Evolutionary conservation across 2,888 invertebrate species (phyloP).

Genomic region (Conistra vaccinii): DNA sequence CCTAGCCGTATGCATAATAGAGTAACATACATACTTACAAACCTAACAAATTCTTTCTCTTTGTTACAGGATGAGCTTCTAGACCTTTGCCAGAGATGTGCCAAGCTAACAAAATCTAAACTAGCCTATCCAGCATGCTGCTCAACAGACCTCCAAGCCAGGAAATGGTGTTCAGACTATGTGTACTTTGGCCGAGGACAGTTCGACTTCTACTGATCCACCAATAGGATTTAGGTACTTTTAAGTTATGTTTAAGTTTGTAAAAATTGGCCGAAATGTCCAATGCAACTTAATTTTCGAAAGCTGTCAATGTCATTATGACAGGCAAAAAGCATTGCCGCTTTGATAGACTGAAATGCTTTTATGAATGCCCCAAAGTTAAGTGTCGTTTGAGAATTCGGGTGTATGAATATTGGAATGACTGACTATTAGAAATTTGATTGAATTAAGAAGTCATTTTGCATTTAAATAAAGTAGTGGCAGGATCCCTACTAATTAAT

Average conservation of each 20-base stretch:
- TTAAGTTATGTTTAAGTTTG: slow-evolving; percentile 11
- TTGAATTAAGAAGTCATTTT: slow-evolving; percentile 29
- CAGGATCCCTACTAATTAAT: slow-evolving; percentile 21
- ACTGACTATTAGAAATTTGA: slow-evolving; percentile 27
- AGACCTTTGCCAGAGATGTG: slow-evolving; percentile 91
- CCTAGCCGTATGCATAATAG: background rate
- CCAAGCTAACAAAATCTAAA: slow-evolving; percentile 91
- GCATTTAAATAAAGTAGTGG: slow-evolving; percentile 50
- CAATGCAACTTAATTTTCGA: background rate
- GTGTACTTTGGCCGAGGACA: slow-evolving; percentile 89
- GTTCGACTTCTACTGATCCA: slow-evolving; percentile 77
- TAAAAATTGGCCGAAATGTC: slow-evolving; percentile 16
- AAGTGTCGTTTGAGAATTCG: slow-evolving; percentile 12
- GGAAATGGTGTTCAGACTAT: slow-evolving; percentile 91
- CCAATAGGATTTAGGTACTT: slow-evolving; percentile 14
- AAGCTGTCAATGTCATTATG: background rate
- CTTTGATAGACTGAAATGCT: background rate
- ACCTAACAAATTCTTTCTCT: slow-evolving; percentile 15
- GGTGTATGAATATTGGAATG: background rate
- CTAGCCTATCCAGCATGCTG: slow-evolving; percentile 91
- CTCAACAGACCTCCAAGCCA: slow-evolving; percentile 89
- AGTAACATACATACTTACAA: background rate
- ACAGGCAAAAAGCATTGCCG: rapidly evolving
- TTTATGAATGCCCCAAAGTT: too few relatives aligned
- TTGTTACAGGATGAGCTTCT: slow-evolving; percentile 86